These are phyloP conservation scores for Sciurus carolinensis DNA, from an alignment of 2,797 vertebrate genomes.

Conservation along the genomic window DNA sequence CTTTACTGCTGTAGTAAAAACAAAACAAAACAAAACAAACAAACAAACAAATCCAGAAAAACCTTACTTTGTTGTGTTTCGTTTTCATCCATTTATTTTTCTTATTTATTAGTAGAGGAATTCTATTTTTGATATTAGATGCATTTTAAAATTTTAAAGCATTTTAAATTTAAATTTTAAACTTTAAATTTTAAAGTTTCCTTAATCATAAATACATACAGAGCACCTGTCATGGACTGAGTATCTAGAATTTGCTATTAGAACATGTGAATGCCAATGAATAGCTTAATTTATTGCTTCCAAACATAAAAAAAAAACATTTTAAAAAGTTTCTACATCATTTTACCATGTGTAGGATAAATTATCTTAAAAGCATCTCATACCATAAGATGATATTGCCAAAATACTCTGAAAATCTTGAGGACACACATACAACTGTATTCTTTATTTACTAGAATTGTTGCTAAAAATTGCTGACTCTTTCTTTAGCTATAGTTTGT, in stretches of 20 bases:
- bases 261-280: not conserved
- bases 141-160: not conserved
- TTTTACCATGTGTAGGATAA: not conserved
- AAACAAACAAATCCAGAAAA: not conserved
- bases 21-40: too few species aligned
- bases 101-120: not conserved
- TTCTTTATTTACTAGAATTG: not conserved
- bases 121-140: not conserved
- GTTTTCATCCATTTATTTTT: not conserved
- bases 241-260: not conserved
- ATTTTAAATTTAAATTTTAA: too few species aligned
- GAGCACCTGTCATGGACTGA: not conserved
- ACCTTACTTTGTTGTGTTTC: not conserved
- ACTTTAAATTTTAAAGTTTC: slow-evolving; percentile 18
- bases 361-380: not conserved
- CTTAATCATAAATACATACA: not conserved
- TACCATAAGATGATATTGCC: not conserved
- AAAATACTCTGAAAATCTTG: not conserved
- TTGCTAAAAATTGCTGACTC: not conserved
- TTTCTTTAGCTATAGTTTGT: not conserved
- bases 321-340: not conserved
- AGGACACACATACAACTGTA: not conserved
- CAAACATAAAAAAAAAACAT: too few species aligned
- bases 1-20: too few species aligned
- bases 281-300: not conserved